Evolutionary conservation across 92 coral and sea anemone genomes (phyloP).

Genomic region (Parazoanthus atlanticus): DNA sequence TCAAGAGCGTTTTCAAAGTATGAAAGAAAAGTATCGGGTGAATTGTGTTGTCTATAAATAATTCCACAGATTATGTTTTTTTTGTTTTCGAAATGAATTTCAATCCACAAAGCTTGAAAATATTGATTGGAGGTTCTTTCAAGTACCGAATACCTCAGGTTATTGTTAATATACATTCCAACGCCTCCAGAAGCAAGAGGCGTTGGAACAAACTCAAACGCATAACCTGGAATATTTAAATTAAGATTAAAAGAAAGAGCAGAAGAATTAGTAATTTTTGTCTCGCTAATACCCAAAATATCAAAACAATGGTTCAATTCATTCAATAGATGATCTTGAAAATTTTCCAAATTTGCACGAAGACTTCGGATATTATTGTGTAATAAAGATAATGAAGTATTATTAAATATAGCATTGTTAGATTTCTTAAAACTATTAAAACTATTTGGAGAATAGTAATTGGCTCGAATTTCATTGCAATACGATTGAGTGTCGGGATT

Average conservation of each 20-base stretch:
- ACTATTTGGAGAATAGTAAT: neutral
- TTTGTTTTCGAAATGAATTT: conserved; percentile 34
- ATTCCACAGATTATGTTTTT: conserved; percentile 50
- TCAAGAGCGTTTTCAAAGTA: conserved; percentile 49
- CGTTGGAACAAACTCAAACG: too few relatives aligned
- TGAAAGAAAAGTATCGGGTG: conserved; percentile 32
- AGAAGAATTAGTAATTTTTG: neutral
- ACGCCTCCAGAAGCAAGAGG: conserved; percentile 57
- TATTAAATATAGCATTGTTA: neutral
- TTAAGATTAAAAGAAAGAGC: conserved; percentile 1
- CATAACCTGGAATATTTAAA: conserved; percentile 45
- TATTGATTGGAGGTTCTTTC: conserved; percentile 28
- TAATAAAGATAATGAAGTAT: neutral
- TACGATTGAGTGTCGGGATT: neutral
- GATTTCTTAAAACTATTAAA: neutral
- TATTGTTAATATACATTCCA: conserved; percentile 55
- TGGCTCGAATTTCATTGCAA: neutral
- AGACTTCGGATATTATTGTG: conserved; percentile 28
- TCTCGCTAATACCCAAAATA: conserved; percentile 40
- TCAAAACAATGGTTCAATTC: conserved; percentile 21
- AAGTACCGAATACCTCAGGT: conserved; percentile 21
- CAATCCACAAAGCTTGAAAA: conserved; percentile 58
- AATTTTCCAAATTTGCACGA: conserved; percentile 1
- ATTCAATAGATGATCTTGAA: conserved; percentile 19
- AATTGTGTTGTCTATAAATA: conserved; percentile 38